Percentiles rank a stretch among this genome's conserved stretches.
Conservation (phyloP, 2,797 vertebrate genomes). For the Acridotheres tristis region DNA sequence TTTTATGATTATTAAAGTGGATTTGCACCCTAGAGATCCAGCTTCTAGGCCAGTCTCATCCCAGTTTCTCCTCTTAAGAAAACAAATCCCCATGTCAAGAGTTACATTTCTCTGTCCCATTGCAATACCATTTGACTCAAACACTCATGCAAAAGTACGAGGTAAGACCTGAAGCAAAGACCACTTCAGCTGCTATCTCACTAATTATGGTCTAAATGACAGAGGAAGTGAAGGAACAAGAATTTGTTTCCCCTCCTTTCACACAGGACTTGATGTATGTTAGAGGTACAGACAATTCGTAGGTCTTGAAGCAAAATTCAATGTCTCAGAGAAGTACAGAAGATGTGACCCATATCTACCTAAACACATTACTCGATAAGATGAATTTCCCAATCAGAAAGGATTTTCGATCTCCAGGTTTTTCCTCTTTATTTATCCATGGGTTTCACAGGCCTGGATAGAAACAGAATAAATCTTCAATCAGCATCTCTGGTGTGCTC, state of each 20-base stretch:
- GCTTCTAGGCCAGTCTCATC: fast-evolving
- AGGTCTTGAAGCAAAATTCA: background rate
- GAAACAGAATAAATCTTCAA: background rate
- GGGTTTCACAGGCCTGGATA: fast-evolving
- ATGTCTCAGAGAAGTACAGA: background rate
- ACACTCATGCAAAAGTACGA: fast-evolving
- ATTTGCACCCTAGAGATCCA: background rate
- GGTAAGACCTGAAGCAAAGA: background rate
- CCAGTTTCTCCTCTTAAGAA: background rate
- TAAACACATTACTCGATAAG: background rate
- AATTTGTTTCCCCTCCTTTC: background rate
- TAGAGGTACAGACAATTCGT: background rate
- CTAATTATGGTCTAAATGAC: background rate
- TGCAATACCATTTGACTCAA: background rate
- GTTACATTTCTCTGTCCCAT: background rate
- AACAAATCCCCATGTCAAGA: fast-evolving
- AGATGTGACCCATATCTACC: background rate
- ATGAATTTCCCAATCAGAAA: background rate
- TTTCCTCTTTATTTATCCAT: background rate
- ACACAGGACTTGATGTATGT: background rate
- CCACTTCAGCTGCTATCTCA: background rate
- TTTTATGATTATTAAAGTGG: background rate
- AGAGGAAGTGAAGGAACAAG: background rate
- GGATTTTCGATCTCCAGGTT: background rate
- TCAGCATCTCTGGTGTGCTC: background rate